Conservation (phyloP, 2,797 vertebrate genomes). For the Leuciscus waleckii region DNA sequence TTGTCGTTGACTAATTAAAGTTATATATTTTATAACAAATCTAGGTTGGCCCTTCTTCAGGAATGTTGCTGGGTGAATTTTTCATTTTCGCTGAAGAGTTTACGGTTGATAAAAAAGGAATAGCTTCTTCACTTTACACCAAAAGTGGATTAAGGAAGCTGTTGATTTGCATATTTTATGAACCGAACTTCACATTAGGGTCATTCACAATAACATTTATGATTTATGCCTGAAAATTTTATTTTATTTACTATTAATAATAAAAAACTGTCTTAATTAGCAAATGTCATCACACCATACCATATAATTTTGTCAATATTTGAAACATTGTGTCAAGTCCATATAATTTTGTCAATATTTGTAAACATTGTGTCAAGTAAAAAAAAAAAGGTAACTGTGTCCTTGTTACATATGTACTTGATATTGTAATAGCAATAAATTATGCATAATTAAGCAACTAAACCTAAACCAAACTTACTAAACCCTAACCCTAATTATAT, state of each 20-base stretch:
- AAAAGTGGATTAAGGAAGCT: background rate
- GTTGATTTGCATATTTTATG: background rate
- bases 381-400: no score
- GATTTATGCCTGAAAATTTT: background rate
- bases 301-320: background rate
- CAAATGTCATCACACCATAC: background rate
- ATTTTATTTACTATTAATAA: background rate
- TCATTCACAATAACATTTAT: background rate
- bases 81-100: background rate
- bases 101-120: background rate
- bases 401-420: no score
- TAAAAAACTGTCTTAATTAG: background rate
- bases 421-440: background rate
- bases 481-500: background rate
- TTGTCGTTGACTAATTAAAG: slow-evolving; percentile 85
- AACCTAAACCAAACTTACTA: background rate
- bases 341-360: background rate
- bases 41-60: slow-evolving; percentile 6
- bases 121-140: background rate
- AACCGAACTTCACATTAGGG: background rate
- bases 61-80: background rate
- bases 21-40: slow-evolving; percentile 88
- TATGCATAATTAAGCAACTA: background rate
- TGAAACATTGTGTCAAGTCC: background rate
- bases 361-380: background rate